A percentile compares a stretch with the other conserved stretches of the same genome.
phyloP scores from a whole-genome alignment of 2,888 invertebrate genomes.

The Dicyrtoma fusca region DNA sequence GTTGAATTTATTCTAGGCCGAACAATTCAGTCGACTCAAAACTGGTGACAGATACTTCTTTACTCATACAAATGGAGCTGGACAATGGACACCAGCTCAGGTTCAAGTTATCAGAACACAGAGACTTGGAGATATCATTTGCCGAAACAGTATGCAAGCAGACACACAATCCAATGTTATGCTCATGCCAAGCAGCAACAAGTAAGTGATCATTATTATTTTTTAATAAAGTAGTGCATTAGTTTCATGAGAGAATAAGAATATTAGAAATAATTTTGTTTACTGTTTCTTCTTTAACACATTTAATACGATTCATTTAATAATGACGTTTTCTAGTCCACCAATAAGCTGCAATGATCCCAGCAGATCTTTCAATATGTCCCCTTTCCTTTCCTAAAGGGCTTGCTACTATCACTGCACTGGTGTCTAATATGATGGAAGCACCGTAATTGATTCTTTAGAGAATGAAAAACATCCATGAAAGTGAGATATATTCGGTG shows the following conservation, averaged over 20 bases:
- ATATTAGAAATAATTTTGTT: too few species aligned
- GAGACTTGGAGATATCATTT: constrained; percentile 50
- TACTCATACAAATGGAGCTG: constrained; percentile 42
- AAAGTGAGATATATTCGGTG: too few species aligned
- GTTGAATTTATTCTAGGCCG: too few species aligned
- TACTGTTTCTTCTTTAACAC: too few species aligned
- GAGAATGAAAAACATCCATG: too few species aligned
- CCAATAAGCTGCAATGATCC: background rate
- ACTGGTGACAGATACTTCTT: constrained; percentile 42
- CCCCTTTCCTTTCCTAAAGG: background rate
- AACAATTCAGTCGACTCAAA: too few species aligned
- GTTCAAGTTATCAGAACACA: constrained; percentile 39
- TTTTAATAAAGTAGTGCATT: too few species aligned
- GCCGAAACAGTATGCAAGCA: constrained; percentile 21
- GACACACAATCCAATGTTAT: constrained; percentile 18
- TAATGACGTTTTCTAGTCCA: background rate
- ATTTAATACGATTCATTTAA: too few species aligned
- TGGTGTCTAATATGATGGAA: too few species aligned
- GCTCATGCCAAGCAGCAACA: background rate
- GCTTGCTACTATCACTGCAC: too few species aligned
- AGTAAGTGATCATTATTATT: constrained; percentile 5
- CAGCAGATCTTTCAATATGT: background rate
- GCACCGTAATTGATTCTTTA: too few species aligned
- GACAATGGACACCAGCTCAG: constrained; percentile 44
- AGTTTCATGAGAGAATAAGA: too few species aligned